Evolutionary conservation across 2,888 invertebrate genomes (phyloP).

Genomic region (Leptinotarsa juncta): DNA sequence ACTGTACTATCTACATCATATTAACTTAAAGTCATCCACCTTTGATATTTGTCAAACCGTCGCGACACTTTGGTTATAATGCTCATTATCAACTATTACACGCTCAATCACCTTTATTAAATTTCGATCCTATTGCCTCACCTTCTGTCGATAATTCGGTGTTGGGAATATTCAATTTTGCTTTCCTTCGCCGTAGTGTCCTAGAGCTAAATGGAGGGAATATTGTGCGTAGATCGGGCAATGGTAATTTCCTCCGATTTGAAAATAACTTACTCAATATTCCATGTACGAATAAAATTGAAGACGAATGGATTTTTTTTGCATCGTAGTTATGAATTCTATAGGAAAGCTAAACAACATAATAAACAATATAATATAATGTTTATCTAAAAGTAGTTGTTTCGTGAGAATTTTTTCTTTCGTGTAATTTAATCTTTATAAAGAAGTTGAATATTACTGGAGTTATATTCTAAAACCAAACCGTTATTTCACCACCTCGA

Average conservation of each 20-base stretch:
- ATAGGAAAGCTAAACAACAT: no score
- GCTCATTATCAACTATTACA: conserved; percentile 46
- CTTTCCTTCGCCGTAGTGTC: background rate
- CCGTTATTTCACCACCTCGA: no score
- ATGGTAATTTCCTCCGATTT: conserved; percentile 14
- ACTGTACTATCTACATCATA: background rate
- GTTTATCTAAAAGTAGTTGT: no score
- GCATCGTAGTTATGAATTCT: no score
- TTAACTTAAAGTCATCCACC: background rate
- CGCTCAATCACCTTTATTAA: conserved; percentile 45
- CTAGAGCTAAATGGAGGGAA: conserved; percentile 17
- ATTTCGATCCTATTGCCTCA: conserved; percentile 37
- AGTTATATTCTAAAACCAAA: no score
- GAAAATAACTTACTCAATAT: background rate
- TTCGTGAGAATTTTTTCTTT: no score
- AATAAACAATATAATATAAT: no score
- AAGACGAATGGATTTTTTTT: no score
- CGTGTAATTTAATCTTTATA: no score
- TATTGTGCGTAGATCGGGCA: conserved; percentile 1
- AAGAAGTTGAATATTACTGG: no score
- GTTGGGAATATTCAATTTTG: conserved; percentile 18
- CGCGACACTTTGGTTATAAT: conserved; percentile 29
- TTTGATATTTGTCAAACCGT: background rate
- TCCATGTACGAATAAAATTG: no score
- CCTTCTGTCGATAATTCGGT: conserved; percentile 10